Evolutionary conservation across 2,113 vertebrate genomes (phyloP).

Genomic region (Arizona elegans): DNA sequence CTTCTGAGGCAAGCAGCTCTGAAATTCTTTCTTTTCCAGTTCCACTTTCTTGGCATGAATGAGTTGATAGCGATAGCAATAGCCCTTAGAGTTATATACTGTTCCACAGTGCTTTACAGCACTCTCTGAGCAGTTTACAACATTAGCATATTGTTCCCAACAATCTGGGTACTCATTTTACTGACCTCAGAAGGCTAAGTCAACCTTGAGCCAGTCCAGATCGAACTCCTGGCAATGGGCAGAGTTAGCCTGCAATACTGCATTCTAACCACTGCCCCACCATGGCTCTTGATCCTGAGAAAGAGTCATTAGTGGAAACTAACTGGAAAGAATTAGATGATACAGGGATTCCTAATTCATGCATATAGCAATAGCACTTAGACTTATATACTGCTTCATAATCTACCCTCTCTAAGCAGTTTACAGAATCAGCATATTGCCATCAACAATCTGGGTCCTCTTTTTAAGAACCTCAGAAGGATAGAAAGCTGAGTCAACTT

Average conservation of each 20-base stretch:
- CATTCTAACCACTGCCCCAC: background rate
- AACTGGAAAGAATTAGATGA: background rate
- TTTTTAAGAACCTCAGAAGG: background rate
- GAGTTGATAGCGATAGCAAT: conserved; percentile 1
- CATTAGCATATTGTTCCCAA: background rate
- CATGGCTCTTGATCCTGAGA: background rate
- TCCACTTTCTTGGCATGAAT: conserved; percentile 17
- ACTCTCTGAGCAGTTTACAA: background rate
- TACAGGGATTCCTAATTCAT: conserved; percentile 31
- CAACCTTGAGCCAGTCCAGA: background rate
- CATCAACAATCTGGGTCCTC: background rate
- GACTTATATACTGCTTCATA: background rate
- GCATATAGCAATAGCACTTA: background rate
- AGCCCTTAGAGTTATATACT: background rate
- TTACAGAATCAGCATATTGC: background rate
- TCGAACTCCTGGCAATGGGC: background rate
- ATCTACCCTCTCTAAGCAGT: background rate
- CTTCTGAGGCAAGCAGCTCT: conserved; percentile 32
- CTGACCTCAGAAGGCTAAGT: background rate
- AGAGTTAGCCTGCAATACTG: background rate
- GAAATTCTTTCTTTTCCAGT: conserved; percentile 30
- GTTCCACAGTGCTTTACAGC: background rate
- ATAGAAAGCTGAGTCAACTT: background rate
- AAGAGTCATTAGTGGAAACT: conserved; percentile 34
- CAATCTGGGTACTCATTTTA: background rate